phyloP scores from a whole-genome alignment of 2,888 invertebrate species.

The Aricia artaxerxes region DNA sequence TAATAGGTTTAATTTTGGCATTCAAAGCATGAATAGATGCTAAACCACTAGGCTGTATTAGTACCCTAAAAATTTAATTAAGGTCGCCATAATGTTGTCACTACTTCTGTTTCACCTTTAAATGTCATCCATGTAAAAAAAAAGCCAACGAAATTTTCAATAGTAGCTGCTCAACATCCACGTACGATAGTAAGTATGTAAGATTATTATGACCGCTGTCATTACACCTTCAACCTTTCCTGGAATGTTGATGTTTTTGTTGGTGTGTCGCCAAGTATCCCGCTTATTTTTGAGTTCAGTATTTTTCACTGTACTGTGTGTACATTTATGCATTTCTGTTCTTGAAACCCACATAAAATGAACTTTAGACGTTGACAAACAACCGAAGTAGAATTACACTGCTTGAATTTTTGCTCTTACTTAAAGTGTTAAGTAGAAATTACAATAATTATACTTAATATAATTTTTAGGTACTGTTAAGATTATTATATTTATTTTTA shows the following conservation, averaged over 20 bases:
- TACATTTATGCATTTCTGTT: conserved; percentile 20
- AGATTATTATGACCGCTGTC: conserved; percentile 11
- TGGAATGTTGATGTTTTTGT: conserved; percentile 28
- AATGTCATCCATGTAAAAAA: no score
- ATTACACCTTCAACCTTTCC: conserved; percentile 14
- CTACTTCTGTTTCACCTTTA: no score
- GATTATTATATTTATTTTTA: neutral
- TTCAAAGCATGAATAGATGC: neutral
- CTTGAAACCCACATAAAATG: conserved; percentile 14
- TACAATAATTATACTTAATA: neutral
- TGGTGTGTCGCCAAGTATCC: conserved; percentile 29
- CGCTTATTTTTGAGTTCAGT: conserved; percentile 26
- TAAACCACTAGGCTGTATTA: no score
- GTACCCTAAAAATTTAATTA: neutral
- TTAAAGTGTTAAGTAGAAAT: neutral
- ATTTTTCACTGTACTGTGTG: neutral
- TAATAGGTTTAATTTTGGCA: neutral
- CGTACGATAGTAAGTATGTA: neutral
- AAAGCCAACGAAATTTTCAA: no score
- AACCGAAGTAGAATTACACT: conserved; percentile 1
- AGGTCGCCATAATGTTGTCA: no score
- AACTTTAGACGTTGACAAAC: conserved; percentile 16
- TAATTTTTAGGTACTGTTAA: neutral
- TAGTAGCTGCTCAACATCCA: no score
- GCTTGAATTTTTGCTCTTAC: neutral